phyloP scores from a whole-genome alignment of 2,797 vertebrate genomes.

The Phrynocephalus vlangalii region DNA sequence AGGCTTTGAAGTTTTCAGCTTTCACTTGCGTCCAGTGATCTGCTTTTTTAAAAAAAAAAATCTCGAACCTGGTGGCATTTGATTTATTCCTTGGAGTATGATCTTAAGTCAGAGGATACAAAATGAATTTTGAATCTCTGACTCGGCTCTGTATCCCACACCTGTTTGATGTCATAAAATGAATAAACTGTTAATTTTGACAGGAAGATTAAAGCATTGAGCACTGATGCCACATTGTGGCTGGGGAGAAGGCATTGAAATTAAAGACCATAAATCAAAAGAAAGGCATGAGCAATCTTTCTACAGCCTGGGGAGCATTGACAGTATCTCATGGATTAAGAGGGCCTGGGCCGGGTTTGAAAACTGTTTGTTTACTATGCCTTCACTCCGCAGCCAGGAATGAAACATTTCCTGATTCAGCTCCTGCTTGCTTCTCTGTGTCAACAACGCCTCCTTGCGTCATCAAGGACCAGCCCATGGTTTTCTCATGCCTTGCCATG shows the following conservation, averaged over 20 bases:
- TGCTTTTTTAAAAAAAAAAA: neutral
- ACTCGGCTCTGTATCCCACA: neutral
- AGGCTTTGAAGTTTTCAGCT: neutral
- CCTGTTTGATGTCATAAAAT: neutral
- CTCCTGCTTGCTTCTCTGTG: neutral
- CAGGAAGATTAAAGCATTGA: neutral
- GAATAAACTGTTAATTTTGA: neutral
- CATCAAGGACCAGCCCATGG: neutral
- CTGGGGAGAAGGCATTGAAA: conserved; percentile 8
- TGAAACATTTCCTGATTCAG: neutral
- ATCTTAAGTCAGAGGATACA: neutral
- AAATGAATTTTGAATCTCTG: neutral
- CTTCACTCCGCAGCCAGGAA: neutral
- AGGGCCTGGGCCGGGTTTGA: neutral
- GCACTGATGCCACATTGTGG: neutral
- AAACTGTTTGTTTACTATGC: conserved; percentile 9
- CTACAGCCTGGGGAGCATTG: neutral
- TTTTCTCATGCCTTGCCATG: neutral
- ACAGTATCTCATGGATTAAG: neutral
- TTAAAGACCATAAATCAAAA: conserved; percentile 6
- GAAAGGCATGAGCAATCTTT: neutral
- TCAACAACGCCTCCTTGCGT: neutral
- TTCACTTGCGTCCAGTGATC: neutral
- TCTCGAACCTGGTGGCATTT: fast-evolving
- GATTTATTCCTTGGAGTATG: neutral